Base-by-base conservation (phyloP, 2,797 vertebrate species). In the Mallotus villosus region DNA sequence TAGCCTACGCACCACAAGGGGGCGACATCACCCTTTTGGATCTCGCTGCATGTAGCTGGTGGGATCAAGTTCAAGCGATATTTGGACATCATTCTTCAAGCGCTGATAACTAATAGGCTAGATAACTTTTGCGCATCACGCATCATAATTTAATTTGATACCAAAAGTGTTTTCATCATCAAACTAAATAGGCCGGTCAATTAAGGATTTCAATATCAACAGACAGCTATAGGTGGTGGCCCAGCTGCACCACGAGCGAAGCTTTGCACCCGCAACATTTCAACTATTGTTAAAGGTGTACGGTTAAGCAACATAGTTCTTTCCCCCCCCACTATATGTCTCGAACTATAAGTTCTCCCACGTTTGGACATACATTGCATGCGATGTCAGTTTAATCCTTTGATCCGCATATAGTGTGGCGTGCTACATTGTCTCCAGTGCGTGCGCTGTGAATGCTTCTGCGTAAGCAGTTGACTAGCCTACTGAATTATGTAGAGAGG, bases 401-500 rank as follows among this genome's bases (percentile, higher is more conserved):
- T 34, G 78, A 74, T 63, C 78, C 74, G 16, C 70, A 70, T 22
- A 25, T 22, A 25, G 25, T 51, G 74, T 74, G 74, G 68, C 71
- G 60, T 66, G 64, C 7, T 46, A 41, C 71, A 11, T 62, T 34
- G 61, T 57, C 22, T 4, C n/a, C 57, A 16, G 22, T 67, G 51
- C 51, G 72, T 53, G 49, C 49, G 14, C 41, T 21, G 62, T 41
- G 51, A 59, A 63, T 58, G 25, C 57, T 61, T 32, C 6, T 70
- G 72, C 68, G 71, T 71, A 53, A 65, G 60, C 37, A 63, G 67
- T 65, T 63, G 63, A 74, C 49, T 25, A 55, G 17, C 17, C 19
- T 29, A 53, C 49, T 85, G 88, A 85, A 84, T 85, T 84, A 74
- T 81, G 76, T 2, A 67, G 61, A 77, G 83, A 90, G 92, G 91